These are phyloP conservation scores for Dolichoris vasculosae DNA, from an alignment of 1,140 invertebrate species.

Conservation along the genomic window DNA sequence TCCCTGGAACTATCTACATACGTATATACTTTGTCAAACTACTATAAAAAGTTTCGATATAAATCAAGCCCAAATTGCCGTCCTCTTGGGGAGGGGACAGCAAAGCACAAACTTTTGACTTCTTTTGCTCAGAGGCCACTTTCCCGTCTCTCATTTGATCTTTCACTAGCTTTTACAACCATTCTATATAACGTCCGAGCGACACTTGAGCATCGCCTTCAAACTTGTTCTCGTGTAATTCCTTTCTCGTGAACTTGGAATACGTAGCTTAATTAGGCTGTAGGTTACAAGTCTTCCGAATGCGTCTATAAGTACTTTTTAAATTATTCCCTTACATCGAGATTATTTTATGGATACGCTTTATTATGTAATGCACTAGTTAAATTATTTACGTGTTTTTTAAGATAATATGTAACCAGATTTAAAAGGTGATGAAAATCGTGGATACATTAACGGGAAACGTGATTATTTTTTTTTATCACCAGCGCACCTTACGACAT, in stretches of 20 bases:
- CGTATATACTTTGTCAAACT: conserved; percentile 57
- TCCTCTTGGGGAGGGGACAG: conserved; percentile 24
- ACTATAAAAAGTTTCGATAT: conserved; percentile 63
- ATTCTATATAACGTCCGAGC: conserved; percentile 48
- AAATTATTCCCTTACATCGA: too few relatives aligned
- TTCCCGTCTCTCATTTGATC: conserved; percentile 51
- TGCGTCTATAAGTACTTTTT: too few relatives aligned
- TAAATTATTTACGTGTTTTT: too few relatives aligned
- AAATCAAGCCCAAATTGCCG: conserved; percentile 62
- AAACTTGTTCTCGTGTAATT: not conserved
- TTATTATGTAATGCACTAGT: too few relatives aligned
- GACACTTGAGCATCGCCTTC: conserved; percentile 55
- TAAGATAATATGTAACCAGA: too few relatives aligned
- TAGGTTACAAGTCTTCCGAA: conserved; percentile 54
- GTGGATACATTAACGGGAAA: too few relatives aligned
- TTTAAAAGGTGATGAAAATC: too few relatives aligned
- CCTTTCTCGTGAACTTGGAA: not conserved
- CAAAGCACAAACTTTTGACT: conserved; percentile 57
- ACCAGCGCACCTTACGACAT: too few relatives aligned
- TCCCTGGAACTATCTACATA: conserved; percentile 19
- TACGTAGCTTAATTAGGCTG: conserved; percentile 56
- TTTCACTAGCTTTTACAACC: not conserved
- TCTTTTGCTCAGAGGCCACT: conserved; percentile 29
- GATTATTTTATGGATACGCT: too few relatives aligned
- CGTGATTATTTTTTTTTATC: too few relatives aligned